Percentiles rank a stretch among this genome's conserved stretches.
phyloP scores from a whole-genome alignment of 2,113 vertebrate species.

The Seriola rivoliana region DNA sequence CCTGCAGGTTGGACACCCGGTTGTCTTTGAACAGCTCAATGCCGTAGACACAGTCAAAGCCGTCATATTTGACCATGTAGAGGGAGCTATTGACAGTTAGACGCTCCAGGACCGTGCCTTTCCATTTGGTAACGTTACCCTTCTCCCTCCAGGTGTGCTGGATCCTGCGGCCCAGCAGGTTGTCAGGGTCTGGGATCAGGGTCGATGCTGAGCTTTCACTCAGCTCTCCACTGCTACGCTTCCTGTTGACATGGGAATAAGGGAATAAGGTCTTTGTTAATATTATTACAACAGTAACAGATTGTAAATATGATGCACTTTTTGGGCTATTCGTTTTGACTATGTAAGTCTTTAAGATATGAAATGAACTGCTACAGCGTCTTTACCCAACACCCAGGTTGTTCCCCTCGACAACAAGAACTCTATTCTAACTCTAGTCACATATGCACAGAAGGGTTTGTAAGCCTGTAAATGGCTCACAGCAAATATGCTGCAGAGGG shows the following conservation, averaged over 20 bases:
- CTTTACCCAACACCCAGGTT: background rate
- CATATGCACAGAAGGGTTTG: background rate
- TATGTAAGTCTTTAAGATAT: background rate
- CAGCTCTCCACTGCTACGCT: conserved; percentile 87
- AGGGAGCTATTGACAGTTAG: conserved; percentile 84
- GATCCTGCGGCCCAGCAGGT: conserved; percentile 85
- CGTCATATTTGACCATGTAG: conserved; percentile 89
- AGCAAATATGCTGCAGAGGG: background rate
- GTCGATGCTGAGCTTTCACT: conserved; percentile 78
- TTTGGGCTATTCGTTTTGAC: background rate
- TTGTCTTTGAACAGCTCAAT: conserved; percentile 88
- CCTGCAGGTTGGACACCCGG: conserved; percentile 85
- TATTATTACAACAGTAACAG: background rate
- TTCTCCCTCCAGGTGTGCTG: conserved; percentile 89
- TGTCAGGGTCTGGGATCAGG: conserved; percentile 83
- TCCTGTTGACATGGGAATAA: conserved; percentile 67
- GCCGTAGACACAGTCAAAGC: conserved; percentile 88
- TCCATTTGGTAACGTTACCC: conserved; percentile 86
- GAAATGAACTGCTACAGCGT: background rate
- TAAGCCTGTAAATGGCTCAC: background rate
- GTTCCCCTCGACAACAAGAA: background rate
- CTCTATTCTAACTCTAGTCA: background rate
- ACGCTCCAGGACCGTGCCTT: conserved; percentile 87
- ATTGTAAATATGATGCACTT: background rate
- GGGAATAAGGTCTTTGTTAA: background rate